Evolutionary conservation across 2,888 invertebrate genomes (phyloP).

Genomic region (Eilema griseolum): DNA sequence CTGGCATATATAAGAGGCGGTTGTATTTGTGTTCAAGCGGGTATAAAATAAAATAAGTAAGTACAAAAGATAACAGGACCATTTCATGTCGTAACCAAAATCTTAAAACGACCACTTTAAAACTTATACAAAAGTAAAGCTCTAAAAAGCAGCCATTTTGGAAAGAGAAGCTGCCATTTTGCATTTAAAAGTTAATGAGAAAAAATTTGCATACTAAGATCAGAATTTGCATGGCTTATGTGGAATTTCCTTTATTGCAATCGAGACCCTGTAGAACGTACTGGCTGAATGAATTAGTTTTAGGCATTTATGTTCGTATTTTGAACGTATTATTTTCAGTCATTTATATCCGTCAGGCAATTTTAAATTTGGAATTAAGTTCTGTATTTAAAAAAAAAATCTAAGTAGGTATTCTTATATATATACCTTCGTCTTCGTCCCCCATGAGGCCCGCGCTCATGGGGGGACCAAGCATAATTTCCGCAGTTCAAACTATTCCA

Average conservation of each 20-base stretch:
- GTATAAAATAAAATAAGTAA: neutral
- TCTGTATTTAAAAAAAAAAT: too few species aligned
- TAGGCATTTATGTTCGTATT: neutral
- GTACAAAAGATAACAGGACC: constrained; percentile 10
- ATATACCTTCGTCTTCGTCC: too few species aligned
- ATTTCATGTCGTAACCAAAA: constrained; percentile 8
- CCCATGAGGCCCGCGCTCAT: too few species aligned
- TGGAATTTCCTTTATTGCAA: constrained; percentile 44
- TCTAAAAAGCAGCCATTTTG: constrained; percentile 30
- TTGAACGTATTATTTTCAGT: neutral
- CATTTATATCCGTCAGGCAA: neutral
- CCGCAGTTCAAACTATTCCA: too few species aligned
- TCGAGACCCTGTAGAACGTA: constrained; percentile 22
- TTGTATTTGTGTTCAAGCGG: neutral
- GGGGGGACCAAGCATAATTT: too few species aligned
- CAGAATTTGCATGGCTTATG: constrained; percentile 52
- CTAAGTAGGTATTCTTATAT: too few species aligned
- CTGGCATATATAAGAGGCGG: neutral
- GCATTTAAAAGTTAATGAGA: constrained; percentile 51
- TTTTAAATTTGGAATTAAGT: too few species aligned
- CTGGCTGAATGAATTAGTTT: constrained; percentile 10
- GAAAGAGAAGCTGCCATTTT: constrained; percentile 21
- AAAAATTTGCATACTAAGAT: constrained; percentile 54
- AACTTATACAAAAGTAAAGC: constrained; percentile 17
- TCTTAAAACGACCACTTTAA: constrained; percentile 28